Base-by-base conservation (phyloP, 2,888 invertebrate species). In the Acrocera orbiculus region DNA sequence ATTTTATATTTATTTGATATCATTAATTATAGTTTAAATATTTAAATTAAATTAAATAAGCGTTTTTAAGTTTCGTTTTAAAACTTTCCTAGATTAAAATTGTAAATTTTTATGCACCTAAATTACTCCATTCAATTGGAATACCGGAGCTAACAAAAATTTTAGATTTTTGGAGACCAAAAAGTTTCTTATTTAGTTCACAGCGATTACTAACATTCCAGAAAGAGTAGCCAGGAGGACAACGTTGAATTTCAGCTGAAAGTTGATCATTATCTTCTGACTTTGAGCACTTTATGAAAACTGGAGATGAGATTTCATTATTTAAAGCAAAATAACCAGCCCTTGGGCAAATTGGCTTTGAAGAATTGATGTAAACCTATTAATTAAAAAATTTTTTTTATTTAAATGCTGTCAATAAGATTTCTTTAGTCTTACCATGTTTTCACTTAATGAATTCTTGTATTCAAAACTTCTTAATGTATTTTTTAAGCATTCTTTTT, bases 171-270 rank as follows among this genome's bases (percentile, higher is more conserved):
- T 47, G 42, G 41, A 82, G 83, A 48, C 69, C 68, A 35, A 66
- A 64, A 31, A 81, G 56, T 48, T 67, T 68, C 27, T 63, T 58
- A 1, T 63, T 61, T 27, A 69, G 66, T 57, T 85, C 83, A 51
- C 83, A 85, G 48, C 76, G 66, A 54, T 74, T 70, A 45, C 80
- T 82, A 4, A 78, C 69, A 27, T 74, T 67, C 80, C 81, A 83
- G 52, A 75, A 86, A 4, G 74, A 66, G 46, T 71, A 81, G 27
- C 74, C 73, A 46, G 70, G 63, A 1, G 85, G 85, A 57, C 86
- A 86, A 47, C 75, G 76, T 53, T 76, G 74, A 10, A 85, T 62
- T 46, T 70, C 71, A 11, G 78, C 83, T 54, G 73, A 65, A 44
- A 79, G 52, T 33, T 59, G 64, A 28, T 62, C 65, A 2, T 61